Evolutionary conservation across 2,113 vertebrate genomes (phyloP), one percentile per base, ranked within the genome.

Genomic region (Nothocercus julius): DNA sequence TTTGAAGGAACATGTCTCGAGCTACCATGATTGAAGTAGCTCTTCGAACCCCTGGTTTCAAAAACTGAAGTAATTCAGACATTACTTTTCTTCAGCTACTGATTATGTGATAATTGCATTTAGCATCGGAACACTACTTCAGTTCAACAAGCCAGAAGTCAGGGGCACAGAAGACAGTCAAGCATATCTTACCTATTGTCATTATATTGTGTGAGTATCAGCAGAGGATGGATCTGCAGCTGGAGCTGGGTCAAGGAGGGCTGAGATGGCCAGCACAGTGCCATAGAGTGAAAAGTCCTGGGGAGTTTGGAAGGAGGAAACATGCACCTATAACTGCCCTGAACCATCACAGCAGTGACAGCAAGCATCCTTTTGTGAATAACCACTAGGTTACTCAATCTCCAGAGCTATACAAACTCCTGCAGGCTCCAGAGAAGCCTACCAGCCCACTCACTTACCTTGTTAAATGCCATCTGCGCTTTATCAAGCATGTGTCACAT

Each of bases 381-480:
- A 84, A 86, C 47, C 66, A 45, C 83, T 38, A 45, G 77, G 81
- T 86, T 89, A 64, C 82, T 62, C 80, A 47, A 44, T 56, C 88
- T 84, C 68, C 87, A 94, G 85, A 63, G 61, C 56, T 45, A 70
- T 6, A 40, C 73, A 90, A 81, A 86, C 80, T 72, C 88, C 44
- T 89, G 84, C 91, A 93, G 91, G 82, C 89, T 89, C 89, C 87
- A 85, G 54, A 70, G 94, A 93, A 95, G 82, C 94, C 89, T 90
- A 90, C 92, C 90, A 95, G 47, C 76, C 86, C 87, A 44, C 85
- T 95, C 84, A 95, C 92, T 95, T 97, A 78, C 95, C 91, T 91
- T 95, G 93, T 93, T 95, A 96, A 93, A 58, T 40, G 87, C 95
- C 94, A 96, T 88, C 95, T 95, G 93, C 93, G 90, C 16, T 0